Conservation (phyloP, 2,888 invertebrate genomes). For the Stenoptilia bipunctidactyla region DNA sequence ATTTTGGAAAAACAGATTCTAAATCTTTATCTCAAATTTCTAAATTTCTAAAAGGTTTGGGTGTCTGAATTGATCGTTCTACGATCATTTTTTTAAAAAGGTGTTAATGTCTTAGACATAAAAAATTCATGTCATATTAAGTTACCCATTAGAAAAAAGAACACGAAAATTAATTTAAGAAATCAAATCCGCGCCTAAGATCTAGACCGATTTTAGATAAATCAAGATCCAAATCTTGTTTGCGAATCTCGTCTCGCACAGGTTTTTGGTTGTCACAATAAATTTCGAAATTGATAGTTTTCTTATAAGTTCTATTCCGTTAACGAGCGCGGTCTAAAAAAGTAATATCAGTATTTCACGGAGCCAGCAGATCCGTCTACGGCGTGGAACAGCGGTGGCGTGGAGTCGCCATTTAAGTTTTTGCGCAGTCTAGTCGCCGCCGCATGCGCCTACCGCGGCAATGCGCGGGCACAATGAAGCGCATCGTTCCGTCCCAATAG, state of each 20-base stretch:
- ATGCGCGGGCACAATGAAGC: conserved; percentile 44
- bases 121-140: conserved; percentile 5
- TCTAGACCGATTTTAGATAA: conserved; percentile 18
- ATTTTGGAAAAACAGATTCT: too few relatives aligned
- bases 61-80: too few relatives aligned
- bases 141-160: conserved; percentile 26
- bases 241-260: conserved; percentile 21
- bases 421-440: too few relatives aligned
- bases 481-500: conserved; percentile 48
- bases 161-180: conserved; percentile 26
- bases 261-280: conserved; percentile 39
- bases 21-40: too few relatives aligned
- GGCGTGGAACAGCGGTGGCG: conserved; percentile 23
- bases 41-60: too few relatives aligned
- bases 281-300: conserved; percentile 56
- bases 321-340: conserved; percentile 55
- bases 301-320: conserved; percentile 32
- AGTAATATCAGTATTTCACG: conserved; percentile 63
- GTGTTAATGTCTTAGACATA: too few relatives aligned
- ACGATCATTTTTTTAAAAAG: too few relatives aligned
- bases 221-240: conserved; percentile 22
- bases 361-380: background rate
- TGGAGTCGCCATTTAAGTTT: conserved; percentile 29
- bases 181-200: conserved; percentile 14
- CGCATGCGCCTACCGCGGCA: background rate